These are phyloP conservation scores for Ailuropoda melanoleuca DNA, from an alignment of 2,113 vertebrate genomes.

Conservation along the genomic window DNA sequence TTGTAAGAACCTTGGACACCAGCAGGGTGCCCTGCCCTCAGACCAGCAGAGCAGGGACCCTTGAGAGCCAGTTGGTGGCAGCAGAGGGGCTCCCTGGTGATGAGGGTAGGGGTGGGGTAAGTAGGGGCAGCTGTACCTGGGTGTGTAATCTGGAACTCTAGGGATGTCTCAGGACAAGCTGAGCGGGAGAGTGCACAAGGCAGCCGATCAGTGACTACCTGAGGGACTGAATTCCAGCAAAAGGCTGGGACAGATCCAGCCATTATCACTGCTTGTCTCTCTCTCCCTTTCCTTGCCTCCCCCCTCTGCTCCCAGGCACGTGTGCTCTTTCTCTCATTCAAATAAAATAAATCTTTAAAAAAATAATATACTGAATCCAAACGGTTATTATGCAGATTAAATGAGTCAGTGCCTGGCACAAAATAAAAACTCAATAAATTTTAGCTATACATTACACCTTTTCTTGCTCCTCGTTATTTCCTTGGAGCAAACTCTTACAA, in stretches of 20 bases:
- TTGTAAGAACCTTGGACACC: not conserved
- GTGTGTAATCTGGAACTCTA: not conserved
- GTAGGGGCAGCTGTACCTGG: not conserved
- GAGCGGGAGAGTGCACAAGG: not conserved
- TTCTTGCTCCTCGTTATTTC: not conserved
- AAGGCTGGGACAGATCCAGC: not conserved
- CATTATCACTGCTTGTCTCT: not conserved
- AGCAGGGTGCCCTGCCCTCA: not conserved
- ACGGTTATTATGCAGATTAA: not conserved
- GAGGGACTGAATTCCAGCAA: not conserved
- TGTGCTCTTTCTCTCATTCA: not conserved
- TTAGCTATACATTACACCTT: not conserved
- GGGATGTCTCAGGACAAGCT: not conserved
- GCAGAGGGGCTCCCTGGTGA: not conserved
- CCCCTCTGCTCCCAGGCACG: too few relatives aligned
- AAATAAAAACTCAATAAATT: not conserved
- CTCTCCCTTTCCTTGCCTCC: not conserved
- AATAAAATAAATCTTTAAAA: not conserved
- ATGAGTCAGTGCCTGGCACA: not conserved
- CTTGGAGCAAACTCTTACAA: not conserved
- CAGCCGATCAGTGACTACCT: not conserved
- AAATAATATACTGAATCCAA: not conserved
- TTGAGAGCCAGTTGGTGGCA: not conserved
- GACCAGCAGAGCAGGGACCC: not conserved
- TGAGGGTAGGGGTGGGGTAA: fast-evolving